Conservation (phyloP, 92 coral and sea anemone species). For the Parazoanthus swiftii region DNA sequence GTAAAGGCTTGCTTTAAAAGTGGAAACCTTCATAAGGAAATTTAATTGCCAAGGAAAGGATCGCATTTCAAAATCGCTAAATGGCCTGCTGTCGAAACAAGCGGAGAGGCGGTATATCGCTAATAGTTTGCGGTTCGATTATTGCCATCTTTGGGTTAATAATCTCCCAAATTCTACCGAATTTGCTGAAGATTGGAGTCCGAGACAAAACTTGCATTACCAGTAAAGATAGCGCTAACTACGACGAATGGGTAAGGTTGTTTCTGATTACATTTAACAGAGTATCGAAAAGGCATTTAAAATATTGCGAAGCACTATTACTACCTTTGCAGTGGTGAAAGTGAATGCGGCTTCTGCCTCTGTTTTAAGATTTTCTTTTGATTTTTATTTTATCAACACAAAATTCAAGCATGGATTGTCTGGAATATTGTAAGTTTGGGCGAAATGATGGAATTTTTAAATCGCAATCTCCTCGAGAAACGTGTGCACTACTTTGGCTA, state of each 20-base stretch:
- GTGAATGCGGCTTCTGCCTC: too few species aligned
- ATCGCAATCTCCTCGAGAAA: too few species aligned
- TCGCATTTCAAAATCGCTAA: too few species aligned
- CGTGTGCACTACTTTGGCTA: too few species aligned
- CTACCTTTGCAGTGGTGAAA: too few species aligned
- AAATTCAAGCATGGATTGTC: too few species aligned
- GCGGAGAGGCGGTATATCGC: constrained; percentile 27
- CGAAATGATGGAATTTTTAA: too few species aligned
- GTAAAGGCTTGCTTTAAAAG: background rate
- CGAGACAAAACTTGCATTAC: constrained; percentile 54
- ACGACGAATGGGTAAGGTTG: constrained; percentile 69
- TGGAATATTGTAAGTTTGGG: too few species aligned
- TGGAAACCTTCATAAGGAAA: background rate
- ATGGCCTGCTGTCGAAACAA: constrained; percentile 20
- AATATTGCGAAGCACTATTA: too few species aligned
- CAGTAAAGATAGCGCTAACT: constrained; percentile 48
- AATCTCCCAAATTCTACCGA: constrained; percentile 50
- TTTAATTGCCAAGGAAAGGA: background rate
- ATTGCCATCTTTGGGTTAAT: constrained; percentile 57
- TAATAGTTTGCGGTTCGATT: constrained; percentile 44
- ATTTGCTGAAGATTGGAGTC: constrained; percentile 12
- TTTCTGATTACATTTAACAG: background rate
- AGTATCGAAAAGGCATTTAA: too few species aligned
- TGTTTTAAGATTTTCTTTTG: too few species aligned
- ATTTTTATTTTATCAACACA: too few species aligned